Evolutionary conservation across 1,140 invertebrate genomes (phyloP).

Genomic region (Zaprionus ornatus): DNA sequence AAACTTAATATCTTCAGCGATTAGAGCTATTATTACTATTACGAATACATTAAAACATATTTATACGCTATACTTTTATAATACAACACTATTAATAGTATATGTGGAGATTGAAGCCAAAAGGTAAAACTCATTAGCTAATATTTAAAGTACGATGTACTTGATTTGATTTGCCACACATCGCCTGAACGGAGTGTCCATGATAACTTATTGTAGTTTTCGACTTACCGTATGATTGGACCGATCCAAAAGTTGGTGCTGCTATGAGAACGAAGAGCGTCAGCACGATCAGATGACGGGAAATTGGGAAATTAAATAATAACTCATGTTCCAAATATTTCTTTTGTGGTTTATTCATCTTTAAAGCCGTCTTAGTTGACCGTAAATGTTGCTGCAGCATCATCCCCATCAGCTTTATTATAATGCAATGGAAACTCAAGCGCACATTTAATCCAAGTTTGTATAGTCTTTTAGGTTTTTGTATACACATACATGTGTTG

Average conservation of each 20-base stretch:
- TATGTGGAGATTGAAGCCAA: too few species aligned
- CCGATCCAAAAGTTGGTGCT: neutral
- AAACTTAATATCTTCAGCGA: too few species aligned
- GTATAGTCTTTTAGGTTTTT: neutral
- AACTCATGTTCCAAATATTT: neutral
- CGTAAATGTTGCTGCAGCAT: neutral
- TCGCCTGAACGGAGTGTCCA: too few species aligned
- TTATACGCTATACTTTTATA: too few species aligned
- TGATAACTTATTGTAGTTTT: neutral
- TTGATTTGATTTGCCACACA: too few species aligned
- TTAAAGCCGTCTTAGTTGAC: neutral
- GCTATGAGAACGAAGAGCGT: neutral
- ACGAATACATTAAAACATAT: too few species aligned
- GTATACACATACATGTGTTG: neutral
- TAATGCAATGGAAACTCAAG: neutral
- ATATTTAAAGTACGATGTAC: too few species aligned
- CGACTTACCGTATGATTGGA: conserved; percentile 18
- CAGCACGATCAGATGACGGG: neutral
- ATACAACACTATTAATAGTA: too few species aligned
- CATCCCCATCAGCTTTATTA: neutral
- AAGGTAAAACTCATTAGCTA: too few species aligned
- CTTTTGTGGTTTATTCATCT: neutral
- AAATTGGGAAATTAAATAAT: neutral
- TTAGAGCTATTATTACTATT: too few species aligned
- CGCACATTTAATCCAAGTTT: neutral